These are phyloP conservation scores for Neuroscelio doddi DNA, from an alignment of 2,888 invertebrate species.

Conservation along the genomic window DNA sequence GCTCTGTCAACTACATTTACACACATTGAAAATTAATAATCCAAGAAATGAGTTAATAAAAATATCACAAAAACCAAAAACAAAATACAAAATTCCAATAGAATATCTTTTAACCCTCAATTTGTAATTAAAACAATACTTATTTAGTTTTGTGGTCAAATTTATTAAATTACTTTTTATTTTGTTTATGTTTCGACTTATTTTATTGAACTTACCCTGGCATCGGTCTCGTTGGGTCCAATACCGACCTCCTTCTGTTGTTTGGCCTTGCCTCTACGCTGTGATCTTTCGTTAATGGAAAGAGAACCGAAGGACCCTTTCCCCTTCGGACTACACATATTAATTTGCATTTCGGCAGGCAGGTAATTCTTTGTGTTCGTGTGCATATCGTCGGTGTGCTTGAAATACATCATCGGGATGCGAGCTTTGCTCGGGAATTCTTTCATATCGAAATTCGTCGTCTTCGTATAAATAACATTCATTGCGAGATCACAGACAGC, in stretches of 20 bases:
- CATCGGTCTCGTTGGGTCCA: slow-evolving; percentile 76
- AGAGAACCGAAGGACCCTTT: slow-evolving; percentile 65
- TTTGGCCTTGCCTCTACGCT: slow-evolving; percentile 72
- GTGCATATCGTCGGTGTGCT: slow-evolving; percentile 81
- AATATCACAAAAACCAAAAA: too few species aligned
- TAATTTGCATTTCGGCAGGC: slow-evolving; percentile 84
- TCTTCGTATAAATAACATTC: slow-evolving; percentile 90
- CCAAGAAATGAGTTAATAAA: too few species aligned
- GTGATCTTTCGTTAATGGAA: slow-evolving; percentile 67
- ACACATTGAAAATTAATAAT: too few species aligned
- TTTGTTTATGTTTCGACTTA: too few species aligned
- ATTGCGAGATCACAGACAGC: slow-evolving; percentile 96
- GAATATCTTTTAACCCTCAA: too few species aligned
- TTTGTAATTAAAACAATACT: too few species aligned
- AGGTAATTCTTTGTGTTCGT: slow-evolving; percentile 86
- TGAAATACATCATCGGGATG: slow-evolving; percentile 93
- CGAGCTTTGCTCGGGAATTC: slow-evolving; percentile 90
- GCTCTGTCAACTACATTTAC: too few species aligned
- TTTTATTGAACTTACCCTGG: slow-evolving; percentile 72
- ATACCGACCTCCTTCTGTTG: slow-evolving; percentile 73
- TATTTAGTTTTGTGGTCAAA: too few species aligned
- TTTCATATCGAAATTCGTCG: slow-evolving; percentile 89
- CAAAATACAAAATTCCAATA: too few species aligned
- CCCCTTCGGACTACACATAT: slow-evolving; percentile 71
- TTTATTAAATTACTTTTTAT: too few species aligned